Evolutionary conservation across 1,140 invertebrate genomes (phyloP).

Genomic region (Cyrtorhinus lividipennis): DNA sequence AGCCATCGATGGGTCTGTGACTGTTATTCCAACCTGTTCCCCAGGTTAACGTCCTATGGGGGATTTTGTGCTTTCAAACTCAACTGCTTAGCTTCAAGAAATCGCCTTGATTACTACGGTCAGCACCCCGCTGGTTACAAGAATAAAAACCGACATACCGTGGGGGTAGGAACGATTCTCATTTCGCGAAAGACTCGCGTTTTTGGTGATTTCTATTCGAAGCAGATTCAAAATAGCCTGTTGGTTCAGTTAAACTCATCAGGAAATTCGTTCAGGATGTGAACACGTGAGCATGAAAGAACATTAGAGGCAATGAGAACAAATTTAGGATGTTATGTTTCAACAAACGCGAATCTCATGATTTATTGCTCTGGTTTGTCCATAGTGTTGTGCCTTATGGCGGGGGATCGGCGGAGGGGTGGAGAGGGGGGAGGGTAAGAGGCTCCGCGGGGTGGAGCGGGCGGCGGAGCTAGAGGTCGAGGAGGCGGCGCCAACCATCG

Average conservation of each 20-base stretch:
- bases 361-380: constrained; percentile 14
- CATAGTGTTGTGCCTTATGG: constrained; percentile 18
- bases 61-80: no score
- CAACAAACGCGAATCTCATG: neutral
- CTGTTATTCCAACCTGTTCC: no score
- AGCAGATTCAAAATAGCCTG: neutral
- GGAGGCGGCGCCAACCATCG: constrained; percentile 15
- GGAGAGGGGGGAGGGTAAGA: constrained; percentile 18
- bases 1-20: no score
- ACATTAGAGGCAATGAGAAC: no score
- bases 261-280: neutral
- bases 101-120: no score
- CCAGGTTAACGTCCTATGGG: no score
- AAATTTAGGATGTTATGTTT: no score
- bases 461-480: constrained; percentile 7
- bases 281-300: neutral
- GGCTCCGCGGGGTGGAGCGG: constrained; percentile 8
- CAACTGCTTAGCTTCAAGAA: no score
- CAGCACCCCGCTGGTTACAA: no score
- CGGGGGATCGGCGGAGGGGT: constrained; percentile 13
- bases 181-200: neutral
- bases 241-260: neutral
- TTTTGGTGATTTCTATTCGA: neutral
- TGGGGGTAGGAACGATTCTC: no score
- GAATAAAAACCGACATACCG: no score